phyloP scores from a whole-genome alignment of 2,113 vertebrate species.

The Cyprinodon tularosa region DNA sequence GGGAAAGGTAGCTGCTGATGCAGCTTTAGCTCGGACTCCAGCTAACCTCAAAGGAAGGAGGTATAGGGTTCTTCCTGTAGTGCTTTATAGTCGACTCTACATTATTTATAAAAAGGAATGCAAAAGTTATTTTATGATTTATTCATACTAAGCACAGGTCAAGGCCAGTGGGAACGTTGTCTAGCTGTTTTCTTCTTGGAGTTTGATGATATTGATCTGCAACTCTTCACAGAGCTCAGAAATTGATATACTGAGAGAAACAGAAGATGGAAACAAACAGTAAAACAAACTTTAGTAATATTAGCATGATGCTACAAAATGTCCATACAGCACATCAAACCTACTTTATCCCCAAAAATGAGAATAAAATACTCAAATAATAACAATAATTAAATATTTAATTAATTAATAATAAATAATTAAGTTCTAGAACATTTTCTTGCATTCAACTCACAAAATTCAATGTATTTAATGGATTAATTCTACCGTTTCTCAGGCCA shows the following conservation, averaged over 20 bases:
- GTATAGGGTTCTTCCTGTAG: slow-evolving; percentile 26
- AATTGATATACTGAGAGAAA: slow-evolving; percentile 17
- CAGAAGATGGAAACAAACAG: not conserved
- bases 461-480: too few relatives aligned
- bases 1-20: slow-evolving; percentile 24
- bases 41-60: slow-evolving; percentile 3
- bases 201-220: slow-evolving; percentile 37
- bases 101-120: slow-evolving; percentile 46
- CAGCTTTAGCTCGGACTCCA: slow-evolving; percentile 12
- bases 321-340: not conserved
- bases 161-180: slow-evolving; percentile 21
- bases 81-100: slow-evolving; percentile 29
- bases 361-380: not conserved
- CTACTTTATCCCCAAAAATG: not conserved
- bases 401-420: too few relatives aligned
- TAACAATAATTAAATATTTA: not conserved
- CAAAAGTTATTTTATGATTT: slow-evolving; percentile 46
- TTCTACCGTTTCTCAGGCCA: too few relatives aligned
- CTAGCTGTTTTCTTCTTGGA: slow-evolving; percentile 13
- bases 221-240: slow-evolving; percentile 22
- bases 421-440: too few relatives aligned
- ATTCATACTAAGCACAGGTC: slow-evolving; percentile 46
- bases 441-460: too few relatives aligned
- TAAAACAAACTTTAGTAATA: not conserved
- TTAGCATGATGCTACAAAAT: not conserved